Conservation (phyloP, 2,113 vertebrate species). For the Origma solitaria region DNA sequence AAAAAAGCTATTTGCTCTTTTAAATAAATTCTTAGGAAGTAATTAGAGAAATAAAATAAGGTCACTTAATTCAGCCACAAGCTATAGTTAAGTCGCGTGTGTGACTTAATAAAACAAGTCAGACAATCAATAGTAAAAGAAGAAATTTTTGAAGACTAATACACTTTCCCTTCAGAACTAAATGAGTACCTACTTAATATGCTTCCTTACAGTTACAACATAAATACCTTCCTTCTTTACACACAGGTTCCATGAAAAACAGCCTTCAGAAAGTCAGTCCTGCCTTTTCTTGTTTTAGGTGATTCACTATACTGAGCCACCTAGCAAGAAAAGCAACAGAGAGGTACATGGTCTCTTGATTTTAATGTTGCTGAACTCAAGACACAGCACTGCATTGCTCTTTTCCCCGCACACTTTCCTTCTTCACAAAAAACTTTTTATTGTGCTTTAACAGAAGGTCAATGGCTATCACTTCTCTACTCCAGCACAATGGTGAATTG, state of each 20-base stretch:
- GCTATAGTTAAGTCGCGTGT: neutral
- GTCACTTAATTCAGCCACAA: neutral
- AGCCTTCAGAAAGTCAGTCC: neutral
- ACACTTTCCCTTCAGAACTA: neutral
- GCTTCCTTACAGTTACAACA: neutral
- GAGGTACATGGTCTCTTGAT: neutral
- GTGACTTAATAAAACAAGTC: neutral
- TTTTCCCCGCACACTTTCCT: slow-evolving; percentile 53
- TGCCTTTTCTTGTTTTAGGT: neutral
- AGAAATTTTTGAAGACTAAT: neutral
- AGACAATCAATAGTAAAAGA: neutral
- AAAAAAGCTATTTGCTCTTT: neutral
- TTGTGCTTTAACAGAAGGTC: slow-evolving; percentile 78
- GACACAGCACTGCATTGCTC: slow-evolving; percentile 33
- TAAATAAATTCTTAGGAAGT: neutral
- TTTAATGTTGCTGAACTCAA: slow-evolving; percentile 20
- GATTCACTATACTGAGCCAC: neutral
- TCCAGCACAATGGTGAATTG: slow-evolving; percentile 78
- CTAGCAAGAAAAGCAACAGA: neutral
- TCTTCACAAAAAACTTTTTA: slow-evolving; percentile 77
- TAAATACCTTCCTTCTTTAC: slow-evolving; percentile 15
- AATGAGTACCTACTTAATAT: neutral
- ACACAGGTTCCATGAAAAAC: neutral
- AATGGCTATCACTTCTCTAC: slow-evolving; percentile 77
- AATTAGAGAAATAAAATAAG: neutral